Base-by-base conservation (phyloP, 2,797 vertebrate genomes). In the Sciaenops ocellatus region DNA sequence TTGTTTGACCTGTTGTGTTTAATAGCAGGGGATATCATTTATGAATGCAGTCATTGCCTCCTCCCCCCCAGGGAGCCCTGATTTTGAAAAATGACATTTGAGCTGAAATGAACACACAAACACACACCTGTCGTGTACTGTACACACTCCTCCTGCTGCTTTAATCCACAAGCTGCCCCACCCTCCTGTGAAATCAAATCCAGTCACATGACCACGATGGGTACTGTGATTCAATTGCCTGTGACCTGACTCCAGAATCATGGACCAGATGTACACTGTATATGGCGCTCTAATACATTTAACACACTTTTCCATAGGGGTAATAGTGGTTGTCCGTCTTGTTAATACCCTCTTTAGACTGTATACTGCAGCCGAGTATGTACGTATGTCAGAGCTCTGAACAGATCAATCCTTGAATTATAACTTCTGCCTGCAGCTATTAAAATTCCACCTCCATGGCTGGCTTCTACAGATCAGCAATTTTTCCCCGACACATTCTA, bases 401-500 rank as follows among this genome's bases (percentile, higher is more conserved):
- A 47, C 6, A 4, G 54, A 79, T 83, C 76, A 76, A 24, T 79
- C 52, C 18, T 68, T 86, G 72, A 86, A 65, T 77, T 74, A 83
- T 79, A 67, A 76, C 65, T 55, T 70, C 46, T 62, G 15, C 59
- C 38, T 71, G 59, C 55, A 72, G 54, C 69, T 51, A 56, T 22
- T 68, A 26, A 63, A 83, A 47, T 61, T 17, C 46, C 16, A 60
- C 26, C 28, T 26, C n/a, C 28, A 13, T 55, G 6, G 11, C 59
- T 41, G 28, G 10, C 50, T 64, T 47, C 48, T 64, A 28, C 11
- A 17, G 20, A 79, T 77, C 60, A 48, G 22, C 41, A 18, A 70
- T 44, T 51, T 73, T 51, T 34, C 18, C 65, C 4, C 16, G n/a
- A 60, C 24, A 47, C 24, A 56, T 24, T 20, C 24, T 44, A 16